Base-by-base conservation (phyloP, 2,113 vertebrate genomes). In the Forbesichthys papilliferus region DNA sequence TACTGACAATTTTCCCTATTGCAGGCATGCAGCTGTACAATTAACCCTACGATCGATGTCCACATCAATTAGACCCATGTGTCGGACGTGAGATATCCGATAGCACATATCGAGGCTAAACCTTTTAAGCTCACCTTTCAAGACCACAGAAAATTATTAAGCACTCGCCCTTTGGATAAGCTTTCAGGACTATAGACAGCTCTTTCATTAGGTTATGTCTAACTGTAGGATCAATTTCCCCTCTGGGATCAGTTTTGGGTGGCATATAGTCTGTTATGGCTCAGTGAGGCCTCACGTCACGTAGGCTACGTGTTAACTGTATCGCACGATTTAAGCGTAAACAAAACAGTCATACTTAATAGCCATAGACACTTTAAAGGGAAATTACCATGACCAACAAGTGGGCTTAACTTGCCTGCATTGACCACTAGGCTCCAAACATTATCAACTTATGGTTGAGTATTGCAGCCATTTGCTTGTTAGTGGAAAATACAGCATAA, bases 351-450 rank as follows among this genome's bases (percentile, higher is more conserved):
- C 1, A 56, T 56, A 18, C n/a, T 55, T 9, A 56, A 56, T 56
- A n/a, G 3, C 10, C 6, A 56, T 18, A 9, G n/a, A 18, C 14
- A 56, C 20, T 18, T 27, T 55, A 55, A 56, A 56, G 54, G 14
- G 10, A 9, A 18, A 10, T 11, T 9, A 20, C 54, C 1, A 10
- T 46, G 56, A 58, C 79, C 84, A 89, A 88, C 86, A 88, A 86
- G 86, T 88, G 86, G 81, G 61, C 62, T 34, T 71, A 48, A 60
- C 20, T 12, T 12, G 27, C 18, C 27, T 33, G 27, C 11, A 20
- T 11, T 12, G 9, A 34, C 59, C 56, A 10, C 5, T 9, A 56
- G n/a, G 16, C 54, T 4, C 16, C 54, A 18, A 56, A 27, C 7
- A 16, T 18, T 56, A 16, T 10, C 11, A 10, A 52, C 51, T 18